Base-by-base conservation (phyloP, 1,140 invertebrate species). In the Procambarus clarkii region DNA sequence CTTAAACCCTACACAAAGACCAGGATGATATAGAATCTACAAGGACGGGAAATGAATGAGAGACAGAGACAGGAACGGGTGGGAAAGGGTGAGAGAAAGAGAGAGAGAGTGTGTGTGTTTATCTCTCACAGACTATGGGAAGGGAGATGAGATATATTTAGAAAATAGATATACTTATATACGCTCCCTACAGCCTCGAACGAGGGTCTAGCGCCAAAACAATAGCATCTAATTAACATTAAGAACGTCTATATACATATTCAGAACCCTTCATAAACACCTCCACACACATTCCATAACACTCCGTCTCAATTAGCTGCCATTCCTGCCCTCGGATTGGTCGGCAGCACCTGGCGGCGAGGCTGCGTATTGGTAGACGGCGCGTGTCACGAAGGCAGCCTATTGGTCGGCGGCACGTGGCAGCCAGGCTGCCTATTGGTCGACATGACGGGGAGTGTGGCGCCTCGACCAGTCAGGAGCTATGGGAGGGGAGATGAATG, bases 91-190 rank as follows among this genome's bases (percentile, higher is more conserved):
- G 8, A 18, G 78, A 80, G 45, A 50, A 3, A 48, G 78, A 80
- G 78, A 48, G 46, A 50, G 18, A 78, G 18, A 78, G 34, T n/a
- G 21, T n/a, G 4, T 24, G 71, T n/a, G 34, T 4, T 4, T 8
- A 13, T 4, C 13, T 13, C 4, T 58, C 13, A 58, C 13, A 58
- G 54, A 58, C 4, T 7, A 21, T 76, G 4, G 76, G 54, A 48
- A 80, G 78, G 54, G 78, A 80, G 78, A 80, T n/a, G 78, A 80
- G 78, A 80, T 46, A 80, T 46, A 80, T n/a, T n/a, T n/a, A n/a
- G n/a, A 48, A 80, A 48, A 80, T 46, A 80, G 78, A 80, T 46
- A 80, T 46, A 80, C 46, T 54, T 8, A 50, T 46, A 50, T 5
- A 24, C 46, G 34, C 34, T 34, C 34, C 34, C 0, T 34, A 34